Percentiles rank a stretch among this genome's conserved stretches.
These are phyloP conservation scores for Cerastoderma edule DNA, from an alignment of 2,888 invertebrate genomes.

Conservation along the genomic window DNA sequence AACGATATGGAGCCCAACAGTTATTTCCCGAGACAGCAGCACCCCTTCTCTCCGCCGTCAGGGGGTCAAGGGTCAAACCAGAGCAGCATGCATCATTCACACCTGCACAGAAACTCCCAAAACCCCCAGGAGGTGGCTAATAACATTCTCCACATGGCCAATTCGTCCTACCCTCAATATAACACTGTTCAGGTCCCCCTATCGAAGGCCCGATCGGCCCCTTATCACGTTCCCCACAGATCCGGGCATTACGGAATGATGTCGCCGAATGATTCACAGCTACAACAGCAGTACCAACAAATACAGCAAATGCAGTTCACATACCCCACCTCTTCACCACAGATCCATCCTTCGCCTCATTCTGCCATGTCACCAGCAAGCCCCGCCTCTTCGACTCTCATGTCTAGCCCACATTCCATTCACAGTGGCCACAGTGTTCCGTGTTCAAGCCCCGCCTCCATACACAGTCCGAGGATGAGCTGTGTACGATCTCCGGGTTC, in stretches of 20 bases:
- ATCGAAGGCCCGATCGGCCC: constrained; percentile 71
- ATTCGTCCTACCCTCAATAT: constrained; percentile 73
- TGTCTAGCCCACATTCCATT: constrained; percentile 76
- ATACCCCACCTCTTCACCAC: constrained; percentile 64
- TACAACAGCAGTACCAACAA: constrained; percentile 49
- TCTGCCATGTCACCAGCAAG: constrained; percentile 75
- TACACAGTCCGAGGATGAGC: constrained; percentile 73
- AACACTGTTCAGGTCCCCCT: constrained; percentile 79
- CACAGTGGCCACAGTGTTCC: constrained; percentile 77
- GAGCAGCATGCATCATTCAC: constrained; percentile 49
- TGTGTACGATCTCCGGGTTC: constrained; percentile 65
- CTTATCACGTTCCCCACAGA: constrained; percentile 75
- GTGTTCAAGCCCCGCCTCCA: constrained; percentile 76
- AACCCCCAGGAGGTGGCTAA: constrained; percentile 82
- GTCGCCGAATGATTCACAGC: constrained; percentile 44
- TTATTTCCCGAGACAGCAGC: constrained; percentile 4
- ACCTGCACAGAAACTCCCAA: constrained; percentile 60
- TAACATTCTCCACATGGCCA: constrained; percentile 81
- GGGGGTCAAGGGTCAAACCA: constrained; percentile 30
- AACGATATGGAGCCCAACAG: background rate
- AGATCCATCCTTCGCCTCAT: constrained; percentile 40
- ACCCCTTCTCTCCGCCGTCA: constrained; percentile 6
- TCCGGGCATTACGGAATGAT: constrained; percentile 65
- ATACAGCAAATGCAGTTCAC: constrained; percentile 47
- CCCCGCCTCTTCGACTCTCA: constrained; percentile 61